Conservation (phyloP, 2,888 invertebrate species). For the Microctonus brassicae region DNA sequence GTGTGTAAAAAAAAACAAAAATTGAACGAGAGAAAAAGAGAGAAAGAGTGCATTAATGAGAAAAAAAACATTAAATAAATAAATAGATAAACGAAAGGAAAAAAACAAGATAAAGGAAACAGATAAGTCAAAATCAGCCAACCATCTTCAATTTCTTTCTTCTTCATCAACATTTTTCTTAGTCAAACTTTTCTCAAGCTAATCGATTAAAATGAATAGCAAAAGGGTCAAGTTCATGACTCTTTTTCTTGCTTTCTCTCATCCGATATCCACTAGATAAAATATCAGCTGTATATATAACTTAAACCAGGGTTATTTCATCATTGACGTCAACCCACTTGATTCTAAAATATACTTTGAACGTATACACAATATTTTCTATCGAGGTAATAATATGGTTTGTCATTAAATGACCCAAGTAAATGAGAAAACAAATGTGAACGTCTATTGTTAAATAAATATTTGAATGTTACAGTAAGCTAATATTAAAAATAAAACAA, state of each 20-base stretch:
- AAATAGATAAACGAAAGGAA: neutral
- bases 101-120: neutral
- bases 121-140: slow-evolving; percentile 27
- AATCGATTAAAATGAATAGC: slow-evolving; percentile 32
- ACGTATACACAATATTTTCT: slow-evolving; percentile 18
- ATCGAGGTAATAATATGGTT: neutral
- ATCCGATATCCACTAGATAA: neutral
- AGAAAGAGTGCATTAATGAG: too few species aligned
- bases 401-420: neutral
- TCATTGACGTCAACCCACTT: slow-evolving; percentile 29
- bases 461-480: neutral
- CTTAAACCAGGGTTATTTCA: slow-evolving; percentile 10
- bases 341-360: slow-evolving; percentile 14
- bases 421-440: too few species aligned
- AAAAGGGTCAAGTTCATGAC: slow-evolving; percentile 35
- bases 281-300: neutral
- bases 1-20: neutral
- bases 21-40: neutral
- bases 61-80: too few species aligned
- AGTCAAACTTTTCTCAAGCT: neutral
- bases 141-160: slow-evolving; percentile 10
- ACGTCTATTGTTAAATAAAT: neutral
- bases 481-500: too few species aligned
- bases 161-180: neutral
- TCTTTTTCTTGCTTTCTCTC: neutral